Evolutionary conservation across 2,888 invertebrate species (phyloP).

Genomic region (Troides oblongomaculatus): DNA sequence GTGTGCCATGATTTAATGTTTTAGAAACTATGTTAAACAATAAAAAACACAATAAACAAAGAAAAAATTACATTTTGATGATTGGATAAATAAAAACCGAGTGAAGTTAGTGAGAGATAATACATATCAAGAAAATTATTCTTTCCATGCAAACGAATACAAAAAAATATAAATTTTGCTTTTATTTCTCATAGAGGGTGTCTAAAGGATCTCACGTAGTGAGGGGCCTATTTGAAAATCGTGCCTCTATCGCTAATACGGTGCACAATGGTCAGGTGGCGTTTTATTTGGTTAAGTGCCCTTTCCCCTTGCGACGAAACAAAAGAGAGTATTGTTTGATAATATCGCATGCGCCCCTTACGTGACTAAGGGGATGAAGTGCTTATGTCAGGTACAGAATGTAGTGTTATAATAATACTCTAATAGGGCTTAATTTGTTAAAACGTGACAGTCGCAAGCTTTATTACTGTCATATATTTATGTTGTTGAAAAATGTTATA

Average conservation of each 20-base stretch:
- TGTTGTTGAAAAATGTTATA: too few species aligned
- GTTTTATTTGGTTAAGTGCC: constrained; percentile 18
- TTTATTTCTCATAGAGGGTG: background rate
- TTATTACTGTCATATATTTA: background rate
- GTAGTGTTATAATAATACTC: background rate
- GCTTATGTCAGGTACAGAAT: constrained; percentile 18
- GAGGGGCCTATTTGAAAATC: constrained; percentile 6
- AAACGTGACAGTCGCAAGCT: background rate
- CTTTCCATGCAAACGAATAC: too few species aligned
- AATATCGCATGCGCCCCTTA: constrained; percentile 17
- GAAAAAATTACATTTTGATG: too few species aligned
- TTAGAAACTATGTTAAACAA: too few species aligned
- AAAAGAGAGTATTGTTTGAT: constrained; percentile 25
- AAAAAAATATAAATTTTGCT: background rate
- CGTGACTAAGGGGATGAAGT: constrained; percentile 16
- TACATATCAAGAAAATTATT: too few species aligned
- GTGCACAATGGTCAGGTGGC: constrained; percentile 19
- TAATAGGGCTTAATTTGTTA: background rate
- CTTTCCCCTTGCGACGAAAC: constrained; percentile 8
- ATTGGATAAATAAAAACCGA: too few species aligned
- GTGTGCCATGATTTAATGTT: too few species aligned
- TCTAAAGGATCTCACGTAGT: constrained; percentile 3
- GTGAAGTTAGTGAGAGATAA: too few species aligned
- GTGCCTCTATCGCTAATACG: constrained; percentile 6
- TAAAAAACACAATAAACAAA: too few species aligned